These are phyloP conservation scores for Actenoides lindsayi DNA, from an alignment of 2,113 vertebrate species.

Conservation along the genomic window DNA sequence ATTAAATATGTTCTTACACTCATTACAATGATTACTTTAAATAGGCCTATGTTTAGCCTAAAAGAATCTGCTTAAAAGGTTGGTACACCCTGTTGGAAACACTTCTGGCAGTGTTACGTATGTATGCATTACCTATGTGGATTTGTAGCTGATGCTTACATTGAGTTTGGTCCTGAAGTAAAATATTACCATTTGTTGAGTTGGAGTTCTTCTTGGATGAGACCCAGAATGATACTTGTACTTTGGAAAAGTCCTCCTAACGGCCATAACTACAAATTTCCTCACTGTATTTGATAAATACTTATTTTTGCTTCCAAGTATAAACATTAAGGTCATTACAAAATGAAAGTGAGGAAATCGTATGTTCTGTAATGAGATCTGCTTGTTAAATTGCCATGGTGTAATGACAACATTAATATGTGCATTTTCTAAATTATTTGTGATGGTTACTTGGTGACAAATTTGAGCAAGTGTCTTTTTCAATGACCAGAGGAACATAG, in stretches of 20 bases:
- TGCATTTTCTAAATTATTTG: neutral
- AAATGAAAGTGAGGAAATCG: neutral
- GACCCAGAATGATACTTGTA: neutral
- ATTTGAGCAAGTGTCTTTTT: neutral
- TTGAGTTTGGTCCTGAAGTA: neutral
- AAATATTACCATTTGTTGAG: neutral
- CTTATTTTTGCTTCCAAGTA: neutral
- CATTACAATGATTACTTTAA: neutral
- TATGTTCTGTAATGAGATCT: neutral
- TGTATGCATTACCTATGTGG: neutral
- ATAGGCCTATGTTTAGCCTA: neutral
- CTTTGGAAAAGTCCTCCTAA: neutral
- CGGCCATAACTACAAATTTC: neutral
- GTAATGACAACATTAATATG: neutral
- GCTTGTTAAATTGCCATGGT: neutral
- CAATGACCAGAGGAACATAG: neutral
- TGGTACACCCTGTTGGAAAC: neutral
- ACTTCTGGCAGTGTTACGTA: neutral
- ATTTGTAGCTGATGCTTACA: neutral
- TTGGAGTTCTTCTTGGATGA: neutral
- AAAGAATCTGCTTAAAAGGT: neutral
- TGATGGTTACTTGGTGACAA: neutral
- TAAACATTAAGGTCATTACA: neutral
- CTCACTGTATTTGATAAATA: neutral
- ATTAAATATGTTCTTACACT: neutral